Base-by-base conservation (phyloP, 2,888 invertebrate genomes). In the Sturmia bella region DNA sequence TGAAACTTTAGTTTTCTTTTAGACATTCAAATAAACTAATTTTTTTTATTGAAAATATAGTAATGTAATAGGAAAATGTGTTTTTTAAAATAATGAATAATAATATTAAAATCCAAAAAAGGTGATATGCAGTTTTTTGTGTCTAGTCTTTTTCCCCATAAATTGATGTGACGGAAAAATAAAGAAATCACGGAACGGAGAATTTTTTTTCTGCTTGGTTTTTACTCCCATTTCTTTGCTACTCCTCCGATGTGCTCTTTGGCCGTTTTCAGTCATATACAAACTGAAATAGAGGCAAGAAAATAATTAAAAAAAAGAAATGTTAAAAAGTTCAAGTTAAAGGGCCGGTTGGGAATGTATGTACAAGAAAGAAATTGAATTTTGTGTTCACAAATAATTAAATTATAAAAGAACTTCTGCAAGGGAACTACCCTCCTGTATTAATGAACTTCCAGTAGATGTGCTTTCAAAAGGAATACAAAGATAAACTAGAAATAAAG, bases 191-290 rank as follows among this genome's bases (percentile, higher is more conserved):
- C 24, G 59, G 74, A 76, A 69, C 32, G 13, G 41, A 72, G 54
- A 57, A 61, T 72, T 70, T 78, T 64, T 54, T 63, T 64, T 24
- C 63, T 64, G 48, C 13, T 50, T 50, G 24, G 19, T 54, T 48
- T 59, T n/a, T 61, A 54, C 56, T 69, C 39, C 39, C 57, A 41
- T 52, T 15, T 66, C 21, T 48, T 39, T 43, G 41, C 39, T 68
- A 27, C 37, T 56, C 7, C 37, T 41, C 64, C 70, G 61, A 66
- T 66, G 39, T 12, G 41, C 27, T 52, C 39, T 48, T 79, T 83
- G 78, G 77, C 66, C 66, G 78, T 83, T 84, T 85, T 84, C 83
- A 84, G 84, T 85, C 85, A 76, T 85, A 81, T 86, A 83, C 75
- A 82, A 81, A 84, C 82, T 66, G 59, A 75, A 45, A 43, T 41